Evolutionary conservation across 2,888 invertebrate genomes (phyloP).

Genomic region (Halictus quadricinctus): DNA sequence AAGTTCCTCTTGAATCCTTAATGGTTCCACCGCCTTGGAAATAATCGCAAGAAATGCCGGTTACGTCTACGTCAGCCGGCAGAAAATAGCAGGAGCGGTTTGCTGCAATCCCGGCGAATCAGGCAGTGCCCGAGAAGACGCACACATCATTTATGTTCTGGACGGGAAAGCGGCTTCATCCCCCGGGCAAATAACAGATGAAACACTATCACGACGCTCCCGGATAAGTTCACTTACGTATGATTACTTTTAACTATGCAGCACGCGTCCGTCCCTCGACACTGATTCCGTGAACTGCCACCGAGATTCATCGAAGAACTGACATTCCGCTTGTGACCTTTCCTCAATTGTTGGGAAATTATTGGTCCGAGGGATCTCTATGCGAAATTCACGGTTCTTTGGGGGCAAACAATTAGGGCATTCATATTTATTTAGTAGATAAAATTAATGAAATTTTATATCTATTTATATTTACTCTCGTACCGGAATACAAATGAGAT

Average conservation of each 20-base stretch:
- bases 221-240: conserved; percentile 28
- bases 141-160: conserved; percentile 27
- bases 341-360: not conserved
- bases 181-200: conserved; percentile 34
- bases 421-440: not conserved
- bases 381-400: not conserved
- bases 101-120: not conserved
- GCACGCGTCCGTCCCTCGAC: not conserved
- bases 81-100: conserved; percentile 33
- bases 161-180: conserved; percentile 5
- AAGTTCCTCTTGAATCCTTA: conserved; percentile 31
- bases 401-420: not conserved
- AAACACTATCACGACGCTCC: conserved; percentile 23
- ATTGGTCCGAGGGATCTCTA: not conserved
- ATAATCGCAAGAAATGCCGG: conserved; percentile 41
- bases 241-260: conserved; percentile 58
- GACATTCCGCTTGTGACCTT: not conserved
- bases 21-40: conserved; percentile 24
- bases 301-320: not conserved
- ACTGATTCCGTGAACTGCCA: conserved; percentile 8
- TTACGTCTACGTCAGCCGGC: conserved; percentile 13
- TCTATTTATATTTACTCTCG: not conserved
- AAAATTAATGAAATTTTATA: not conserved
- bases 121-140: not conserved
- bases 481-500: not conserved